Evolutionary conservation across 2,888 invertebrate species (phyloP), one percentile per base, ranked within the genome.

Genomic region (Pegoplata infirma): DNA sequence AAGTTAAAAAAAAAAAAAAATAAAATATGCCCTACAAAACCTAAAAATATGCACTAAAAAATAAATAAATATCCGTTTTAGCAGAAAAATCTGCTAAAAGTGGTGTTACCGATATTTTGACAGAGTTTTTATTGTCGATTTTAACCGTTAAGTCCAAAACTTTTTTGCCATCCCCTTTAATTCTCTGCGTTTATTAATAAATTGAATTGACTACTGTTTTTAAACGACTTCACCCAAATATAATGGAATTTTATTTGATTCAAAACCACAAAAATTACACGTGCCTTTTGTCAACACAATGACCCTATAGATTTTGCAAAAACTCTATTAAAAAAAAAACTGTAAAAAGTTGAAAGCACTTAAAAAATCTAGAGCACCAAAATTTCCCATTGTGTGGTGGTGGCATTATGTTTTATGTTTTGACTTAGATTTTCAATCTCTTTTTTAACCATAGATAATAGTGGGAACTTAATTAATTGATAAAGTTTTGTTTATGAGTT

Each of bases 401-500:
- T 56, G 16, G 21, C 8, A 12, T 19, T 19, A 8, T 8, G 16
- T 16, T 28, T 47, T 5, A 10, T 21, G 12, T 47, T 28, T 56
- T 47, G 21, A 7, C 14, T 32, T 4, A n/a, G 36, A 19, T 56
- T 46, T 7, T 14, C 21, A 40, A 40, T 14, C 21, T 21, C 2
- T 72, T 49, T 40, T 14, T 17, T 14, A n/a, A 5, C 23, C 8
- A 5, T n/a, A 59, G 46, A 61, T 49, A 77, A 68, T 63, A 40
- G 68, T 74, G 78, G 73, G 64, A 74, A 73, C 53, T 64, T 69
- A 78, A 78, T 74, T 78, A 74, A 74, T 66, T 78, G 69, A 74
- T 74, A 74, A 78, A 44, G 14, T 47, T n/a, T 66, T 32, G 69
- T 55, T 55, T 59, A 46, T 59, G 64, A 78, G 69, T 64, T 74